Conservation (phyloP, 2,888 invertebrate genomes). For the Meteorus colon region DNA sequence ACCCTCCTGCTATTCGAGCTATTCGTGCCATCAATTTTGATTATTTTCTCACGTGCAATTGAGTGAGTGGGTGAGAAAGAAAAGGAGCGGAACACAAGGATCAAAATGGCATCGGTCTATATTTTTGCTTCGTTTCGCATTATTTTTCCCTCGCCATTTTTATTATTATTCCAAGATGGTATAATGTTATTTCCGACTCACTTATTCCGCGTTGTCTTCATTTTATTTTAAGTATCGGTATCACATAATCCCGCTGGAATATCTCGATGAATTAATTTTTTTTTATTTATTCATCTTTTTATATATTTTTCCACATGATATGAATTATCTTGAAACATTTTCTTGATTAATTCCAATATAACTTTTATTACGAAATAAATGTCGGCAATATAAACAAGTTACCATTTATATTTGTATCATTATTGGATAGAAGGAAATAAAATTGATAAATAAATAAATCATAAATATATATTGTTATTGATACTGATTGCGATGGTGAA, state of each 20-base stretch:
- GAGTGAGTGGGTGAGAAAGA: conserved; percentile 11
- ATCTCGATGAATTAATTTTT: not conserved
- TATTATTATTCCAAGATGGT: not conserved
- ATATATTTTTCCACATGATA: not conserved
- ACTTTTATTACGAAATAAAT: not conserved
- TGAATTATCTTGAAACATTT: not conserved
- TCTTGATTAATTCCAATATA: not conserved
- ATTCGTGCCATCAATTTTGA: conserved; percentile 42
- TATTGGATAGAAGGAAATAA: not conserved
- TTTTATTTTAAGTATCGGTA: not conserved
- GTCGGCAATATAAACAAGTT: not conserved
- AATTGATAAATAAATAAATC: not conserved
- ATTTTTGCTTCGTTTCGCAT: not conserved
- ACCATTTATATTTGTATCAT: not conserved
- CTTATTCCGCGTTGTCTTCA: not conserved
- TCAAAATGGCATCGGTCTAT: not conserved
- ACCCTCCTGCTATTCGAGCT: conserved; percentile 5
- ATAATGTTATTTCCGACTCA: not conserved
- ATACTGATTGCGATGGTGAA: not conserved
- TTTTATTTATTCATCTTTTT: not conserved
- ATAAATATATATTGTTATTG: not conserved
- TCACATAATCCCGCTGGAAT: not conserved
- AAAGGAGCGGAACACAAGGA: not conserved
- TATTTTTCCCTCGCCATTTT: not conserved
- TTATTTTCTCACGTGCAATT: conserved; percentile 36